Conservation (phyloP, 2,797 vertebrate species). For the Leptodactylus fallax region DNA sequence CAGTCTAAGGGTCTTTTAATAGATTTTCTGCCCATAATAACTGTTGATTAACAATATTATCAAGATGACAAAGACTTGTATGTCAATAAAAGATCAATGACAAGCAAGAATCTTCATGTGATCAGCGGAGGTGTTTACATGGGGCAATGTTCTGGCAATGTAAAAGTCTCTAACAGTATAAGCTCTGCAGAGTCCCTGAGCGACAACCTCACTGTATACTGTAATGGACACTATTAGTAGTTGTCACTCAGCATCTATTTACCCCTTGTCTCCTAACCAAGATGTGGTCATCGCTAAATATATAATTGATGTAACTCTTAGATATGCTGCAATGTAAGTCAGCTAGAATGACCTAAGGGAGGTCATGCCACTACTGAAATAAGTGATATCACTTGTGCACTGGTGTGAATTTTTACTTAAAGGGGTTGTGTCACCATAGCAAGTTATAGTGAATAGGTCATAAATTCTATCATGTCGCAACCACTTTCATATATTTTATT, state of each 20-base stretch:
- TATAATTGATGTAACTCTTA: slow-evolving; percentile 13
- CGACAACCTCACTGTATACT: not conserved
- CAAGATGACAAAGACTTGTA: too few species aligned
- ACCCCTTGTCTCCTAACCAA: not conserved
- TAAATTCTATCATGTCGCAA: too few species aligned
- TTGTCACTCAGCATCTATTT: not conserved
- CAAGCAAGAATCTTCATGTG: too few species aligned
- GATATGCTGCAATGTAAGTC: slow-evolving; percentile 12
- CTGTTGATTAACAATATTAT: too few species aligned
- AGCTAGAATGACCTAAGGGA: slow-evolving; percentile 40
- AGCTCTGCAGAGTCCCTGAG: not conserved
- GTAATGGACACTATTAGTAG: not conserved
- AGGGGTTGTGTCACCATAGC: too few species aligned
- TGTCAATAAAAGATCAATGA: too few species aligned
- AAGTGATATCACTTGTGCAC: not conserved
- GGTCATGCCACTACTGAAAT: not conserved
- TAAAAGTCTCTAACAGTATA: not conserved
- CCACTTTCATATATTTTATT: too few species aligned
- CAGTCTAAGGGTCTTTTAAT: too few species aligned
- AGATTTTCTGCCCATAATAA: too few species aligned
- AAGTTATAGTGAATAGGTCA: too few species aligned
- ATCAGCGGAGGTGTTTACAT: too few species aligned
- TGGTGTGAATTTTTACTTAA: not conserved
- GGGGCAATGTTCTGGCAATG: too few species aligned
- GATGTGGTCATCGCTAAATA: slow-evolving; percentile 31